A percentile compares a stretch with the other conserved stretches of the same genome.
These are phyloP conservation scores for Microchrysa polita DNA, from an alignment of 2,888 invertebrate species.

Conservation along the genomic window DNA sequence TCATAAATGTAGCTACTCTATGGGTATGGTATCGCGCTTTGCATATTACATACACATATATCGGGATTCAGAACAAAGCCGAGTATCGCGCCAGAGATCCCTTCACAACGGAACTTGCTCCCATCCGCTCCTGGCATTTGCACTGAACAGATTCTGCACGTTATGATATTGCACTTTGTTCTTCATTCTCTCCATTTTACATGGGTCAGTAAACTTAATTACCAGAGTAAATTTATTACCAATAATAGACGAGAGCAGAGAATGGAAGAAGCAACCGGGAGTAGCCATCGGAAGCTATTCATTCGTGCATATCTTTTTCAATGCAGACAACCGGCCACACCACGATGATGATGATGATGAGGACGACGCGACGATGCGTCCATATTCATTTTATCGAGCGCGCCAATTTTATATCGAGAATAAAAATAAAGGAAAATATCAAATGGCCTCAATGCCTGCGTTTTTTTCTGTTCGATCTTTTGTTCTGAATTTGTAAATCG, in stretches of 20 bases:
- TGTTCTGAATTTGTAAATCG: too few species aligned
- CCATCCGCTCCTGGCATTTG: slow-evolving; percentile 26
- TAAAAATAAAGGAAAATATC: not conserved
- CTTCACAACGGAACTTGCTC: slow-evolving; percentile 22
- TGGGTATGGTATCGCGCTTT: not conserved
- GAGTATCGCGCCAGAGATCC: not conserved
- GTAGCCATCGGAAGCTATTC: not conserved
- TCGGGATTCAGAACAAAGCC: not conserved
- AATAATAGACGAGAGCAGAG: not conserved
- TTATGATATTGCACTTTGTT: slow-evolving; percentile 32
- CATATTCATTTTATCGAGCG: slow-evolving; percentile 1
- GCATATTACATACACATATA: too few species aligned
- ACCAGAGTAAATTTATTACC: slow-evolving; percentile 38
- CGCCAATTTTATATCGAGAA: not conserved
- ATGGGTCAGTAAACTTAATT: slow-evolving; percentile 44
- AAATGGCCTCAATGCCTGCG: too few species aligned
- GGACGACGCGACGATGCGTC: not conserved
- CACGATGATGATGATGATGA: too few species aligned
- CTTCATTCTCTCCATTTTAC: slow-evolving; percentile 30
- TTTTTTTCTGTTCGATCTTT: too few species aligned
- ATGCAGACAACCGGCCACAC: too few species aligned
- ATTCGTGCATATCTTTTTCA: slow-evolving; percentile 11
- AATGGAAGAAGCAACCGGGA: not conserved
- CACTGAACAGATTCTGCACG: not conserved
- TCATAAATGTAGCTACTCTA: not conserved